Evolutionary conservation across 2,113 vertebrate species (phyloP), one percentile per base, ranked within the genome.

Genomic region (Corvus moneduloides): DNA sequence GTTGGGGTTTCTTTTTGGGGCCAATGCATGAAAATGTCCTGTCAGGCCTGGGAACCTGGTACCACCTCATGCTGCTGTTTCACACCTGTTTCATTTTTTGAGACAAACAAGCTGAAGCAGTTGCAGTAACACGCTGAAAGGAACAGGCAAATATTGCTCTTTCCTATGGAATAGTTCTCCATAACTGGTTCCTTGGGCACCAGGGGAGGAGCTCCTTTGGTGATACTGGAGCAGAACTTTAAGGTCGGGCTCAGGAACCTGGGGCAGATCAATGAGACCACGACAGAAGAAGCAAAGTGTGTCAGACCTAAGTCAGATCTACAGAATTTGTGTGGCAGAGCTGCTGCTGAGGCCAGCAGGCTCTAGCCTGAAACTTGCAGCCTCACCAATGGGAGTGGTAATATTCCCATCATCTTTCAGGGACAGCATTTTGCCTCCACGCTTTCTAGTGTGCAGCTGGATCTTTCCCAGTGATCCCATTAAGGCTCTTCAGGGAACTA

Each of bases 381-480:
- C 59, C 82, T 52, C 0, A 2, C 39, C 2, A 3, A 2, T 0
- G 2, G 24, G 24, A 86, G 69, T 22, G 73, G 61, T 56, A 75
- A 68, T 14, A 32, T 72, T 72, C 63, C 48, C 76, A 16, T 37
- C 1, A 1, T 37, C 93, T 93, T 46, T 22, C 0, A 1, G 49
- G 87, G 87, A 62, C 92, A 48, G 48, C 54, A 28, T 73, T 77
- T 80, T 68, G 41, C 73, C 85, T 85, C 76, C 39, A 8, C 0
- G 0, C 82, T 90, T 55, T 56, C 64, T 93, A 68, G 95, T 73
- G 84, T 11, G 33, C 55, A 54, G 85, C 94, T 94, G 95, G 92
- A 95, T 48, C 90, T 46, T 88, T 86, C 95, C 92, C 96, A 96
- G 85, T 49, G 88, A 97, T 94, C 88, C 93, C 90, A 93, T 96